Conservation (phyloP, 2,888 invertebrate species). For the Cetonia aurata region DNA sequence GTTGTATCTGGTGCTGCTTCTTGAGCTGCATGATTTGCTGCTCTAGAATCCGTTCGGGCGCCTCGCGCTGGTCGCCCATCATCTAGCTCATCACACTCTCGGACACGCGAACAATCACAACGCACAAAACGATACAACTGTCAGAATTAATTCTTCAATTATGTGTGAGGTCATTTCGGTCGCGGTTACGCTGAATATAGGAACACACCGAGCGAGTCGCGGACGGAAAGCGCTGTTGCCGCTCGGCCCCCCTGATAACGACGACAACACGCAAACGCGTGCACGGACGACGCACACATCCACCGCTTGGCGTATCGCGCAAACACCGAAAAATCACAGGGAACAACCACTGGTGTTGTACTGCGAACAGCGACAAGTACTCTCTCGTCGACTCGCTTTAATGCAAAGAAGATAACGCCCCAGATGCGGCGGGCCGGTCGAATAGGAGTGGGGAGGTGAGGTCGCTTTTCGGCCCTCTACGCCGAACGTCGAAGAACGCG, state of each 20-base stretch:
- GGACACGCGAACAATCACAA: slow-evolving; percentile 56
- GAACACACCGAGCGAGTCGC: slow-evolving; percentile 52
- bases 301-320: slow-evolving; percentile 28
- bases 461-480: slow-evolving; percentile 21
- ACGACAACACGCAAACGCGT: slow-evolving; percentile 48
- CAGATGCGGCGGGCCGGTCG: slow-evolving; percentile 21
- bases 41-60: slow-evolving; percentile 66
- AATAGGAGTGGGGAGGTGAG: slow-evolving; percentile 13
- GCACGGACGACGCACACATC: slow-evolving; percentile 13
- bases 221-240: slow-evolving; percentile 61
- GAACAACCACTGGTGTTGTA: slow-evolving; percentile 1
- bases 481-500: slow-evolving; percentile 17
- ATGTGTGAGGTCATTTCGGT: slow-evolving; percentile 66
- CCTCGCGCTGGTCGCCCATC: slow-evolving; percentile 57
- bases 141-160: slow-evolving; percentile 63
- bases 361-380: slow-evolving; percentile 13
- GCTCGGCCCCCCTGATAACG: slow-evolving; percentile 44
- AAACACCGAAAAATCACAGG: slow-evolving; percentile 21
- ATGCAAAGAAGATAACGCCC: slow-evolving; percentile 36
- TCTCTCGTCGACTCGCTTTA: slow-evolving; percentile 18
- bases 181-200: slow-evolving; percentile 57
- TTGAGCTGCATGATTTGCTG: slow-evolving; percentile 80
- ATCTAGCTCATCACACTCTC: slow-evolving; percentile 56
- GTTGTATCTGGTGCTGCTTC: slow-evolving; percentile 93
- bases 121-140: slow-evolving; percentile 60